phyloP scores from a whole-genome alignment of 2,113 vertebrate genomes.

The Myotis lucifugus region DNA sequence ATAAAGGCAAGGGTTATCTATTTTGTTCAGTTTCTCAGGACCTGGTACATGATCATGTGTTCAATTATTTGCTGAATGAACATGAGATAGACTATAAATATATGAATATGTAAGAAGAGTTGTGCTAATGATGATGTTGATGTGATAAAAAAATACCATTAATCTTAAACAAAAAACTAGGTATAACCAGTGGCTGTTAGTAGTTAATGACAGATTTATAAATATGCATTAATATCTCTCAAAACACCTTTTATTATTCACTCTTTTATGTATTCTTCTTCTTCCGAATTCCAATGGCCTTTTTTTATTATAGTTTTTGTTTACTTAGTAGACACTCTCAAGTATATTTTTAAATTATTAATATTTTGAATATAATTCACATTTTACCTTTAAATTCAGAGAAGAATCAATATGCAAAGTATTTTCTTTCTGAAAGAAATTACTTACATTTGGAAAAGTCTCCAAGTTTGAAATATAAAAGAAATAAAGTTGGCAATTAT shows the following conservation, averaged over 20 bases:
- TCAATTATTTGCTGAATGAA: conserved; percentile 30
- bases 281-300: neutral
- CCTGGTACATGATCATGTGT: neutral
- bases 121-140: neutral
- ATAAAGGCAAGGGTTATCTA: neutral
- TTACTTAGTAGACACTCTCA: neutral
- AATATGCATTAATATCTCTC: neutral
- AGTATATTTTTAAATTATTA: neutral
- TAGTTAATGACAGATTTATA: neutral
- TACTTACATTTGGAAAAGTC: neutral
- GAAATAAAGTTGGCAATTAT: conserved; percentile 32
- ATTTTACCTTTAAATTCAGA: neutral
- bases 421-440: conserved; percentile 33
- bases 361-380: neutral
- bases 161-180: conserved; percentile 35
- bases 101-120: neutral
- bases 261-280: neutral
- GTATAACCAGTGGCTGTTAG: neutral
- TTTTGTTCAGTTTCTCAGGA: conserved; percentile 6
- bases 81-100: neutral
- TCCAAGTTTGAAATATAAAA: conserved; percentile 39
- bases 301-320: neutral
- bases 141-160: conserved; percentile 28
- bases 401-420: conserved; percentile 12
- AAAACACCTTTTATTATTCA: conserved; percentile 37